Evolutionary conservation across 2,888 invertebrate species (phyloP).

Genomic region (Microplitis manilae): DNA sequence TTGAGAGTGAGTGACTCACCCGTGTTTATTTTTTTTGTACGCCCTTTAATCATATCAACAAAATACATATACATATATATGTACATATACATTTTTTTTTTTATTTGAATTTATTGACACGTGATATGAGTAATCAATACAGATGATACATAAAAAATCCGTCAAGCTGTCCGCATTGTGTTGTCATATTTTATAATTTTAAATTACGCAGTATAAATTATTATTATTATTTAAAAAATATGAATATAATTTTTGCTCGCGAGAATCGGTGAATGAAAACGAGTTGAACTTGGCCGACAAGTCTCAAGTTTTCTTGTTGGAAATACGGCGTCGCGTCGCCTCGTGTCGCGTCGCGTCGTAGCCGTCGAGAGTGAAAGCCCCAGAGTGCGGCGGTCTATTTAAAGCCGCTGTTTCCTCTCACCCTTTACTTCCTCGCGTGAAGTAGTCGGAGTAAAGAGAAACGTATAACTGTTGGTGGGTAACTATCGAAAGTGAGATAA

Average conservation of each 20-base stretch:
- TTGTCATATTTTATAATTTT: neutral
- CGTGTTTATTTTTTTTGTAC: constrained; percentile 15
- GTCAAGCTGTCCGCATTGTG: neutral
- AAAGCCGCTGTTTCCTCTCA: constrained; percentile 56
- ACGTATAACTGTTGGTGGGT: neutral
- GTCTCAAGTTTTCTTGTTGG: constrained; percentile 66
- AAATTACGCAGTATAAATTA: neutral
- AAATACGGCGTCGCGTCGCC: constrained; percentile 49
- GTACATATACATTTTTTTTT: neutral
- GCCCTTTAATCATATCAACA: neutral
- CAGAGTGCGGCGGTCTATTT: constrained; percentile 65
- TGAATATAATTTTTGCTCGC: constrained; percentile 13
- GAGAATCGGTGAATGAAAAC: constrained; percentile 44
- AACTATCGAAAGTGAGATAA: neutral
- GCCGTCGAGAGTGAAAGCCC: constrained; percentile 67
- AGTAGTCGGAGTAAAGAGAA: neutral
- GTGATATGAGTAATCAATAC: neutral
- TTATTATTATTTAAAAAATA: neutral
- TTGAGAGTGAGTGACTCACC: constrained; percentile 49
- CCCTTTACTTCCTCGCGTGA: constrained; percentile 53
- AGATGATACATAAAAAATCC: neutral
- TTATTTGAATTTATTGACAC: neutral
- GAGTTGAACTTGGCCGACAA: constrained; percentile 69
- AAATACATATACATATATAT: neutral
- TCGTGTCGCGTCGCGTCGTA: constrained; percentile 56